Percentiles rank a stretch among this genome's conserved stretches.
phyloP scores from a whole-genome alignment of 2,113 vertebrate species.

The Proteles cristata region DNA sequence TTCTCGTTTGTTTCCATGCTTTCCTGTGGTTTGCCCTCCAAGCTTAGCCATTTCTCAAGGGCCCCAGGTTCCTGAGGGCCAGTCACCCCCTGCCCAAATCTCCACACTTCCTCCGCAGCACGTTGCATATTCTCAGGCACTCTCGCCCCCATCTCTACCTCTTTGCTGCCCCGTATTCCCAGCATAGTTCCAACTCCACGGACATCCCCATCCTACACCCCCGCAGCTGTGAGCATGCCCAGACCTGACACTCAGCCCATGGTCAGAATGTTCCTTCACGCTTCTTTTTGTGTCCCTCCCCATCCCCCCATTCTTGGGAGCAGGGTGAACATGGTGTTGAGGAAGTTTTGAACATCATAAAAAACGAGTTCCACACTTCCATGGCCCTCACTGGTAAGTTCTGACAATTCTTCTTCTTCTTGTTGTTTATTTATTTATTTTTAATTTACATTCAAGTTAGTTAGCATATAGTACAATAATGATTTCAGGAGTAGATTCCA shows the following conservation, averaged over 20 bases:
- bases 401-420: background rate
- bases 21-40: background rate
- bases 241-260: background rate
- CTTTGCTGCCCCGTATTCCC: background rate
- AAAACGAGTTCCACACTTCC: constrained; percentile 92
- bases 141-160: background rate
- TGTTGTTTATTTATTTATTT: too few species aligned
- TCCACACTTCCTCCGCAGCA: too few species aligned
- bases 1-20: background rate
- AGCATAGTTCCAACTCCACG: background rate
- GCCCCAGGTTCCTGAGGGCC: too few species aligned
- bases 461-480: too few species aligned
- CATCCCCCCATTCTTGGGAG: background rate
- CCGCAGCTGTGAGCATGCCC: background rate
- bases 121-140: background rate
- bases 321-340: constrained; percentile 94
- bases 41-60: background rate
- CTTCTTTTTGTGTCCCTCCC: background rate
- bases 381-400: constrained; percentile 94
- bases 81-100: rapidly evolving
- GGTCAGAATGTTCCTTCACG: background rate
- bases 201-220: background rate
- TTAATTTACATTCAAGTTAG: too few species aligned
- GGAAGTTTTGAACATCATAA: constrained; percentile 93
- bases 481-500: too few species aligned